Base-by-base conservation (phyloP, 2,888 invertebrate species). In the Meganola albula region DNA sequence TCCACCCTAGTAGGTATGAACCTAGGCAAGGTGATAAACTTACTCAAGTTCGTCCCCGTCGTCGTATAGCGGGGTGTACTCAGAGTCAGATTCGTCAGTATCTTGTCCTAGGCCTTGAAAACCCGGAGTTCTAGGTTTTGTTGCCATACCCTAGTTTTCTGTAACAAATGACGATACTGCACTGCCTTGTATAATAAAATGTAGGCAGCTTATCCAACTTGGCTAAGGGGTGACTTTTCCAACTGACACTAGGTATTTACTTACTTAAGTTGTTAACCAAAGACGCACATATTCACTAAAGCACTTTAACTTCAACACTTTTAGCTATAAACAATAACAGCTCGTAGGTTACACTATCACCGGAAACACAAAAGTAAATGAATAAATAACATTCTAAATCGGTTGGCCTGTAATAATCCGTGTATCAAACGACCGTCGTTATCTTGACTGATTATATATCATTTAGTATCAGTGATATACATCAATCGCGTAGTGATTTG, bases 11-110 rank as follows among this genome's bases (percentile, higher is more conserved):
- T n/a, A n/a, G n/a, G n/a, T n/a, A n/a, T n/a, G n/a, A n/a, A n/a
- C n/a, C n/a, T n/a, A n/a, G n/a, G n/a, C n/a, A n/a, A n/a, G n/a
- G n/a, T n/a, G n/a, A 20, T 13, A 32, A 34, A 59, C 68, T 49
- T 70, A 84, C 84, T 82, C 72, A 56, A 73, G 49, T 44, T 83
- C 84, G 25, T 83, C 83, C 10, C 47, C 48, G 29, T 85, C 83
- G 30, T 84, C 83, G 38, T 72, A 79, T 1, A 77, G 57, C 2
- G 74, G 79, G 9, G 70, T 70, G 47, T 64, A 74, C 44, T 82
- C 83, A 0, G 69, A 58, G 26, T 83, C 83, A 1, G 83, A 76
- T 2, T 73, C 62, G 18, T 80, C 80, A 20, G 64, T 71, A 20
- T 79, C 82, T 12, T 75, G 74, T 21, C 50, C 48, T 13, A 71